Evolutionary conservation across 2,797 vertebrate genomes (phyloP).

Genomic region (Periparus ater): DNA sequence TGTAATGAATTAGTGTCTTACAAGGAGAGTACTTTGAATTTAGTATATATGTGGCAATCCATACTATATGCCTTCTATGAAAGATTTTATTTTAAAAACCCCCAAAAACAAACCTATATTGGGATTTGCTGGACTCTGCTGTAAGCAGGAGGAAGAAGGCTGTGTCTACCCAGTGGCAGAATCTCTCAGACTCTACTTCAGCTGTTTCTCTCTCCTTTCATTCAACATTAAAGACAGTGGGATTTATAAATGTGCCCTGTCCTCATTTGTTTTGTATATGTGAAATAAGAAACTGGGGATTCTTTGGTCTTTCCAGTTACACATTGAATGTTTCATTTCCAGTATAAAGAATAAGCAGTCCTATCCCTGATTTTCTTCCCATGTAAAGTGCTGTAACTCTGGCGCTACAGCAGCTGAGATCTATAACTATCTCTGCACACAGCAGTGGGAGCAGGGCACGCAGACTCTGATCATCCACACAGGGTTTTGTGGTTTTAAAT

Average conservation of each 20-base stretch:
- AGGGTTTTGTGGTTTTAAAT: neutral
- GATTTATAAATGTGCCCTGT: neutral
- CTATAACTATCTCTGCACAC: neutral
- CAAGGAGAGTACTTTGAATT: neutral
- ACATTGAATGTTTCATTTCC: neutral
- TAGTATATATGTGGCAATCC: neutral
- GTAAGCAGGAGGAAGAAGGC: neutral
- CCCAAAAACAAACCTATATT: fast-evolving
- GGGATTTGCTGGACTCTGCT: neutral
- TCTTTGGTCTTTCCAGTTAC: neutral
- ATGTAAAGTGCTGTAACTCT: neutral
- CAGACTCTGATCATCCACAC: neutral
- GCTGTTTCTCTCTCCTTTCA: neutral
- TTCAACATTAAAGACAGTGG: neutral
- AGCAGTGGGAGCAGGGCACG: neutral
- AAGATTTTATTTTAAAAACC: neutral
- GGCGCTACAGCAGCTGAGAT: neutral
- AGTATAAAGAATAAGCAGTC: neutral
- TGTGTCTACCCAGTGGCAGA: neutral
- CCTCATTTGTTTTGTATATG: neutral
- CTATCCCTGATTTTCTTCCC: neutral
- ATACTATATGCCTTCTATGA: neutral
- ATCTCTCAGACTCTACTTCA: neutral
- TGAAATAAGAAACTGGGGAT: neutral
- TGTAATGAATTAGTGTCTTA: neutral